Conservation (phyloP, 1,140 invertebrate species). For the Pogonomyrmex barbatus region DNA sequence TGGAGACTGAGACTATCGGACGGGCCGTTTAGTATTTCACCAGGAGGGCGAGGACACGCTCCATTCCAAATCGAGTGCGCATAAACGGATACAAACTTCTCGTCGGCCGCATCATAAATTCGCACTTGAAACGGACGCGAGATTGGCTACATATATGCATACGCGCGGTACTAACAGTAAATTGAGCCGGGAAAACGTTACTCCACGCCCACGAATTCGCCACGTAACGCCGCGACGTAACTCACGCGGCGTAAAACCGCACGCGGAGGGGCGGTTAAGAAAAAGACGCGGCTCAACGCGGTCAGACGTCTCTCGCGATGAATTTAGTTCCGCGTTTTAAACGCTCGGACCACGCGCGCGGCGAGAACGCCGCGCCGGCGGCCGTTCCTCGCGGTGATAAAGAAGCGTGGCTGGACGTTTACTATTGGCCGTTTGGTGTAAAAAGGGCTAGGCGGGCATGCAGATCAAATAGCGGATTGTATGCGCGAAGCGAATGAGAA, state of each 20-base stretch:
- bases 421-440: conserved; percentile 27
- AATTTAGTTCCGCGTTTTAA: conserved; percentile 59
- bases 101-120: conserved; percentile 70
- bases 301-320: conserved; percentile 6
- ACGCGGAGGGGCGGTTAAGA: background rate
- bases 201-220: conserved; percentile 82
- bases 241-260: conserved; percentile 63
- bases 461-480: conserved; percentile 48
- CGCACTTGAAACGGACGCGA: conserved; percentile 64
- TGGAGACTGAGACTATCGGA: conserved; percentile 22
- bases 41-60: conserved; percentile 4
- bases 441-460: conserved; percentile 28
- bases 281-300: background rate
- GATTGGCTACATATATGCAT: conserved; percentile 28
- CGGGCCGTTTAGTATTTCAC: conserved; percentile 41
- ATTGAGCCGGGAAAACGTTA: conserved; percentile 78
- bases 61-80: conserved; percentile 44
- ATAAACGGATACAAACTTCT: conserved; percentile 72
- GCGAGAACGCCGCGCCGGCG: background rate
- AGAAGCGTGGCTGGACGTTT: conserved; percentile 55
- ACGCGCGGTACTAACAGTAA: conserved; percentile 78
- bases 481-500: conserved; percentile 36
- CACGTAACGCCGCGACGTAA: conserved; percentile 63
- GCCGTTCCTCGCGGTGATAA: conserved; percentile 34
- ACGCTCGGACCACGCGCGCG: conserved; percentile 24